Base-by-base conservation (phyloP, 2,797 vertebrate species). In the Melanotaenia trifasciata region DNA sequence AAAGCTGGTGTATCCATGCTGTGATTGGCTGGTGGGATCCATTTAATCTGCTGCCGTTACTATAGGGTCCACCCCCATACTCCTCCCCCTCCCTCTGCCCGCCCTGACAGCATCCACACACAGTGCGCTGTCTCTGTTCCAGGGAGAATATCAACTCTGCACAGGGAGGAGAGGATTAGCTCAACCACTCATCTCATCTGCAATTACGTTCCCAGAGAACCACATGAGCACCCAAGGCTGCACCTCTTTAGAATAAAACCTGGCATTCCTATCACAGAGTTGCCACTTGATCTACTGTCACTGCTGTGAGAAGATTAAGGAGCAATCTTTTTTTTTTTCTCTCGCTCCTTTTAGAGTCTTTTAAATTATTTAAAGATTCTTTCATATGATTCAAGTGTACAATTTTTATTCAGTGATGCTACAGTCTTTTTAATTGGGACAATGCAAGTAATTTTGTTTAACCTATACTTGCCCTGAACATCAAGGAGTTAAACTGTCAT, bases 21-120 rank as follows among this genome's bases (percentile, higher is more conserved):
- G 87, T 69, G 91, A 97, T 98, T 97, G 97, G 97, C 87, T 95
- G 79, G 79, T 90, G 94, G 85, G 84, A 89, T 94, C 94, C 94
- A 90, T 96, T 94, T 94, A 93, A 95, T 95, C 91, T 92, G 86
- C 92, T 87, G 72, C 90, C 91, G 88, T 93, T 92, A 90, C 88
- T 90, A 88, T 47, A 82, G 89, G 87, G 89, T 89, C 93, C 91
- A 84, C 94, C 88, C 91, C 92, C 81, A 24, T 51, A 64, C 90
- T 90, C 90, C 90, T 84, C 90, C 90, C 85, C 87, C 89, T 84
- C 83, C 11, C 88, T 89, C 90, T 81, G 83, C 72, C 81, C 81
- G 84, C 91, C 90, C 92, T 91, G 84, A 84, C 87, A 94, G 91
- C 91, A 93, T 94, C 92, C 94, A 92, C 87, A 87, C 87, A 92